Evolutionary conservation across 2,113 vertebrate genomes (phyloP).

Genomic region (Rhea americana): DNA sequence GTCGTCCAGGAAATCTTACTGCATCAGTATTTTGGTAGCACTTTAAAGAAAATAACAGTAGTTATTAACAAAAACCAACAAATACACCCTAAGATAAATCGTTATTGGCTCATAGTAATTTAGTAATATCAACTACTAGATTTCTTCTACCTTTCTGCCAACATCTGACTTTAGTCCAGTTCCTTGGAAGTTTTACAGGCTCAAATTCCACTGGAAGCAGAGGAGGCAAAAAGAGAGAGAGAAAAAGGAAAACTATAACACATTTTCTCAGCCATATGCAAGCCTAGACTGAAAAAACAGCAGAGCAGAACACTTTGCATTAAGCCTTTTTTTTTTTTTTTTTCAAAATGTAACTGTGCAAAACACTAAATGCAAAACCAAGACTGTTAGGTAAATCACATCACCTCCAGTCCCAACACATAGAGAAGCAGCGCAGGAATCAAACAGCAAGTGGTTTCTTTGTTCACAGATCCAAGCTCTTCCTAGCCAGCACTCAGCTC

Average conservation of each 20-base stretch:
- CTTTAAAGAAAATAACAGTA: background rate
- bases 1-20: background rate
- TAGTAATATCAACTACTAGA: background rate
- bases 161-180: background rate
- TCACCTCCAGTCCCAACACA: background rate
- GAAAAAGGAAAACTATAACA: background rate
- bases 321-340: background rate
- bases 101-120: background rate
- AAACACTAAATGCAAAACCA: conserved; percentile 20
- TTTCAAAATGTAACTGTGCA: background rate
- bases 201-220: background rate
- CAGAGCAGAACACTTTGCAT: background rate
- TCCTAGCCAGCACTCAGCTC: background rate
- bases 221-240: background rate
- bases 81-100: background rate
- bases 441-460: conserved; percentile 49
- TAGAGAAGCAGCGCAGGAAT: conserved; percentile 31
- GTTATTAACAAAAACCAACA: background rate
- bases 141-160: background rate
- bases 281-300: background rate
- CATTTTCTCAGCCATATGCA: background rate
- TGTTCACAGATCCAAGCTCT: conserved; percentile 16
- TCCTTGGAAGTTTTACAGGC: background rate
- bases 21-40: background rate
- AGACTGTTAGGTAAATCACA: conserved; percentile 11